Evolutionary conservation across 2,797 vertebrate species (phyloP).

Genomic region (Euphonia xanthogaster): DNA sequence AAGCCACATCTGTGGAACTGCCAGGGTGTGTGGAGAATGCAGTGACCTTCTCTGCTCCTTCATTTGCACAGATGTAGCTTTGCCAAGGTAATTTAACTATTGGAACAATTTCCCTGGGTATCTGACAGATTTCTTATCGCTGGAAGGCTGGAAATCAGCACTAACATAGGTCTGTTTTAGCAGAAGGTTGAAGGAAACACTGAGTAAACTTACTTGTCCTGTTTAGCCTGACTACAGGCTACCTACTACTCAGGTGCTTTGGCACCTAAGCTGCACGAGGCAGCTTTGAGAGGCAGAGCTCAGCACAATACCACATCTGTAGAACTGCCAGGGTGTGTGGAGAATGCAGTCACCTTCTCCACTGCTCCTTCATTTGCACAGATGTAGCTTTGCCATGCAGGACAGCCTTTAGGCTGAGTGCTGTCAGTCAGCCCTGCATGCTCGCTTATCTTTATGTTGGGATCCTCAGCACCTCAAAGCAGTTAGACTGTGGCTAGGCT

Average conservation of each 20-base stretch:
- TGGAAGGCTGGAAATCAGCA: too few species aligned
- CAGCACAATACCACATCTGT: rapidly evolving
- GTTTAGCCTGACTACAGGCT: too few species aligned
- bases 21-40: not conserved
- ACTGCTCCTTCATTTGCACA: not conserved
- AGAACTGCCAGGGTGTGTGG: not conserved
- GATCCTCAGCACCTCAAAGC: not conserved
- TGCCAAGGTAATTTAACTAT: not conserved
- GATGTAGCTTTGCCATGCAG: not conserved
- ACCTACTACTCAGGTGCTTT: not conserved
- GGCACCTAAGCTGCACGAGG: not conserved
- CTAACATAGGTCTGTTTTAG: too few species aligned
- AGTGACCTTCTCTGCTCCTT: not conserved
- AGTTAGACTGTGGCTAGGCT: not conserved
- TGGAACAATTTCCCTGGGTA: too few species aligned
- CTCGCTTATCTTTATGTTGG: not conserved
- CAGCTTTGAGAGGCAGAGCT: not conserved
- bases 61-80: not conserved
- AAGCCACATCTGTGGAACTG: not conserved
- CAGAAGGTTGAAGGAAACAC: too few species aligned
- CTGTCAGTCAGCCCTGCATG: rapidly evolving
- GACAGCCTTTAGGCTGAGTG: not conserved
- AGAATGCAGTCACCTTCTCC: not conserved
- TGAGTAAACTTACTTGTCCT: too few species aligned
- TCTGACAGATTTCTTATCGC: too few species aligned